Evolutionary conservation across 2,888 invertebrate species (phyloP).

Genomic region (Drosophila anomalata): DNA sequence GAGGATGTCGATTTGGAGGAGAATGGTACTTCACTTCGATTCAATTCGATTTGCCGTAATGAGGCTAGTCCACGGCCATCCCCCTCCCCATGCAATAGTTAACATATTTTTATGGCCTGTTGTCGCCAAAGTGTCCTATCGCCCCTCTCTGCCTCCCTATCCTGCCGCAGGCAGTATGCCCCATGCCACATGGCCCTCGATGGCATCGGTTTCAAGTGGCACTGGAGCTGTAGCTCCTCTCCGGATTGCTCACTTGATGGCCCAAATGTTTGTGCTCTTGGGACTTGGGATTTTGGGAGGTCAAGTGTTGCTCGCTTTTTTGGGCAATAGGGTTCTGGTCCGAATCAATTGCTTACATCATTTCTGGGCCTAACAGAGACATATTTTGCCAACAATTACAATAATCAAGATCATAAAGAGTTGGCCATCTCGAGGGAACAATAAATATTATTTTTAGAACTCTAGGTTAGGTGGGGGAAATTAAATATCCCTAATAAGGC

Average conservation of each 20-base stretch:
- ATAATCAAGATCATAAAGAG: background rate
- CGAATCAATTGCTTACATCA: slow-evolving; percentile 26
- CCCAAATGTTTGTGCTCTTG: slow-evolving; percentile 31
- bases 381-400: slow-evolving; percentile 15
- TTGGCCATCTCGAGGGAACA: background rate
- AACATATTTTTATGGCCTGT: slow-evolving; percentile 67
- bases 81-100: slow-evolving; percentile 50
- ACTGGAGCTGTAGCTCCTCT: slow-evolving; percentile 29
- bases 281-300: slow-evolving; percentile 6
- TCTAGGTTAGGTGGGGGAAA: too few relatives aligned
- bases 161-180: background rate
- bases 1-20: slow-evolving; percentile 1
- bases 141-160: background rate
- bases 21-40: slow-evolving; percentile 34
- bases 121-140: slow-evolving; percentile 59
- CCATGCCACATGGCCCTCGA: slow-evolving; percentile 16
- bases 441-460: slow-evolving; percentile 13
- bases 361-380: slow-evolving; percentile 14
- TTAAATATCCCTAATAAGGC: too few relatives aligned
- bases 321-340: slow-evolving; percentile 1
- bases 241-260: slow-evolving; percentile 40
- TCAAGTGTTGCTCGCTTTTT: slow-evolving; percentile 21
- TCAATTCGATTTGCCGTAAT: slow-evolving; percentile 46
- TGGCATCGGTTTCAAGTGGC: slow-evolving; percentile 37
- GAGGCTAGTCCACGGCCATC: slow-evolving; percentile 20